Evolutionary conservation across 1,140 invertebrate species (phyloP), one percentile per base, ranked within the genome.

Genomic region (Drosophila nikananu): DNA sequence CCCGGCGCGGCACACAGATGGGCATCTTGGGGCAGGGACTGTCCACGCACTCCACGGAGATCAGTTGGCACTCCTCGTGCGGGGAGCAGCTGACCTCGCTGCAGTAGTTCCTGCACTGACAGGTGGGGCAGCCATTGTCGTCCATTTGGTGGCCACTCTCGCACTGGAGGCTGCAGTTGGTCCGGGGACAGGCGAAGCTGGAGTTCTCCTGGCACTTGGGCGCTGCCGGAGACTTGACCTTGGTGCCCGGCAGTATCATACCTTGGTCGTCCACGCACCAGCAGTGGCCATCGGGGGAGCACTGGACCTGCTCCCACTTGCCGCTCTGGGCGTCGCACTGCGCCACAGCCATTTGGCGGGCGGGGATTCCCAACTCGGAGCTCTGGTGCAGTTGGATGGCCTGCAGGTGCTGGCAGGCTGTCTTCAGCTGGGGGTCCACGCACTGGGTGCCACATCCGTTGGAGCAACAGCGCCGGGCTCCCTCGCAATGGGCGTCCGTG

Each of bases 251-350:
- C n/a, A 97, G 93, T 93, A 98, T 97, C 49, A 96, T 96, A 1
- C 97, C 97, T 79, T 96, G 95, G 39, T 95, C 94, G 80, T 98
- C 97, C 0, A 98, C 97, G 93, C 98, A 98, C 97, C 97, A 98
- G 91, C 98, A 99, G 76, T 96, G 94, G 9, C 95, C 95, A 35
- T 95, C 95, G 8, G 95, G 94, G 0, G 95, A 94, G 90, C 98
- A 99, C 82, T 98, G 98, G 7, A 97, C 95, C 4, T 94, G 92
- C 58, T 96, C 95, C 93, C 96, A 99, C 21, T 95, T 95, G 7
- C 97, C 97, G 54, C 96, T 95, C 1, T 94, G 92, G 64, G 95
- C 95, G 10, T 93, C 81, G 93, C 98, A 99, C 37, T 95, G 94
- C 0, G 97, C 97, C 35, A 97, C 95, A 83, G 97, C 97, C 35